Evolutionary conservation across 2,797 vertebrate species (phyloP), one percentile per base, ranked within the genome.

Genomic region (Galago senegalensis): DNA sequence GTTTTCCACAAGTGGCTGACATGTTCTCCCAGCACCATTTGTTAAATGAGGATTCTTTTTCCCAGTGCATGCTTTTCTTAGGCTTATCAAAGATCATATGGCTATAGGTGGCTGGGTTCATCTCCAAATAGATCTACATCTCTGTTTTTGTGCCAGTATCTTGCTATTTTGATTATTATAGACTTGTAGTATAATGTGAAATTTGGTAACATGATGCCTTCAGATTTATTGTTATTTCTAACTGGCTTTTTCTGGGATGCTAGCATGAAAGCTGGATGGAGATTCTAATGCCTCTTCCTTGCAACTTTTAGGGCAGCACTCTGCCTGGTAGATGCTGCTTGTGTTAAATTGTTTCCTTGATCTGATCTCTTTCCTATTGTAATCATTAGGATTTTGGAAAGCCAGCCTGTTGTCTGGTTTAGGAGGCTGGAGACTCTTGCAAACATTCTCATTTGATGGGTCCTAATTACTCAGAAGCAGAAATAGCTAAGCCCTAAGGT

Each of bases 401-500:
- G 61, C 58, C 69, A 46, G 91, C 40, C 72, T 11, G 43, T 37
- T 73, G 86, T 61, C 40, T 37, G 53, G 53, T 37, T 73, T 21
- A 40, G 3, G 1, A 58, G 69, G 63, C 5, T 0, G 27, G 53
- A 73, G 76, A n/a, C 27, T 0, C 11, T 23, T 23, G 79, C 46
- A 21, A 27, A 34, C 10, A 63, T 53, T 61, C 56, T 81, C 37
- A 0, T 29, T 21, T 65, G 95, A 95, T 27, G 81, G 80, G 37
- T 40, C 85, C 93, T 94, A 85, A 95, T 96, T 96, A 91, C 67
- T 23, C 1, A 84, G 91, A 49, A 80, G 16, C 58, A 61, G 89
- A 31, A 29, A 43, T 61, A 67, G 23, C 72, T 31, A 2, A 11
- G 49, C 31, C 75, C 10, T 77, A 0, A 0, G 1, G 58, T 65